These are phyloP conservation scores for Metridium senile DNA, from an alignment of 92 coral and sea anemone species.

Conservation along the genomic window DNA sequence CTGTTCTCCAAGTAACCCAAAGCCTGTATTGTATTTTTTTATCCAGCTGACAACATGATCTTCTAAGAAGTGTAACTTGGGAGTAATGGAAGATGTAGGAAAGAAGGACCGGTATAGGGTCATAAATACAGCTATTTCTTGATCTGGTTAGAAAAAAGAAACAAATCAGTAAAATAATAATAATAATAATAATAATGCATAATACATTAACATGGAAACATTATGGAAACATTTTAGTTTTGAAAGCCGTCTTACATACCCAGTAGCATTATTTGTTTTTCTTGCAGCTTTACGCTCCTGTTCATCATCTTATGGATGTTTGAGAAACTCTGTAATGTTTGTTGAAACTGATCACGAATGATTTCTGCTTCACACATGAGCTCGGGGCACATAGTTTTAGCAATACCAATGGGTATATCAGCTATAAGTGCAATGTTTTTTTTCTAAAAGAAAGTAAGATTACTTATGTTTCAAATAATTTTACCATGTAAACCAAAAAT, in stretches of 20 bases:
- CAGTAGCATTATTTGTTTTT: not conserved
- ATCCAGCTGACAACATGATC: slow-evolving; percentile 26
- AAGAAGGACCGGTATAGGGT: slow-evolving; percentile 1
- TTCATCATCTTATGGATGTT: slow-evolving; percentile 16
- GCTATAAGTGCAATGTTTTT: slow-evolving; percentile 1
- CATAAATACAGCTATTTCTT: slow-evolving; percentile 22
- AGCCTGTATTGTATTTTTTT: slow-evolving; percentile 13
- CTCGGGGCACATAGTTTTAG: not conserved
- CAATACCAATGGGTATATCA: not conserved
- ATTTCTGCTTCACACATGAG: slow-evolving; percentile 8
- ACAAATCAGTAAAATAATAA: not conserved
- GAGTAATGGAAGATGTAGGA: slow-evolving; percentile 25
- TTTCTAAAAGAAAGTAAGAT: not conserved
- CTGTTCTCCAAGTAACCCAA: slow-evolving; percentile 47
- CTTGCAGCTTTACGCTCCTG: not conserved
- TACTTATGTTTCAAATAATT: too few species aligned
- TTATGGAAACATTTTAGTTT: not conserved
- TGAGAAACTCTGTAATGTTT: not conserved
- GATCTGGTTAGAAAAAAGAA: slow-evolving; percentile 1
- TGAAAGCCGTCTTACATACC: not conserved
- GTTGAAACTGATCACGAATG: not conserved
- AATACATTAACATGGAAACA: not conserved
- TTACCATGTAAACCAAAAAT: too few species aligned
- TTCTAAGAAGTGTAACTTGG: slow-evolving; percentile 39
- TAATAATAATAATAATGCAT: not conserved